phyloP scores from a whole-genome alignment of 2,113 vertebrate genomes.

The Myotis lucifugus region DNA sequence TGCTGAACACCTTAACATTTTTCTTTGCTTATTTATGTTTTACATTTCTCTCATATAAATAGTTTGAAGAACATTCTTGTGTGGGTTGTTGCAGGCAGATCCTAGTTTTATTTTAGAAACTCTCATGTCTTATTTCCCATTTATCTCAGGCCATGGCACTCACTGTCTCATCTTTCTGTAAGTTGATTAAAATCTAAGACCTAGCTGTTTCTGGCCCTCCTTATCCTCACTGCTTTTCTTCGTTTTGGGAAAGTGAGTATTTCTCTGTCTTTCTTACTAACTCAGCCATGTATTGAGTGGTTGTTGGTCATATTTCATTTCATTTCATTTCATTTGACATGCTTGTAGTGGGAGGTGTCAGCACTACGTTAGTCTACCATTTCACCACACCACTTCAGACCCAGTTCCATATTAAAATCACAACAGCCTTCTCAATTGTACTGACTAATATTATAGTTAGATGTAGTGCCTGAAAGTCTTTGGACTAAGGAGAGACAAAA shows the following conservation, averaged over 20 bases:
- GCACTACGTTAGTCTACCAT: neutral
- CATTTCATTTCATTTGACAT: neutral
- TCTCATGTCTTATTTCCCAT: neutral
- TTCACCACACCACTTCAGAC: neutral
- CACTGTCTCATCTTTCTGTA: neutral
- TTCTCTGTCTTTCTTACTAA: neutral
- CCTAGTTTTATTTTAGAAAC: conserved; percentile 20
- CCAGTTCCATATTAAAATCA: neutral
- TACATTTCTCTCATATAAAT: neutral
- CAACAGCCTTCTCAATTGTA: neutral
- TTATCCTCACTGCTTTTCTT: neutral
- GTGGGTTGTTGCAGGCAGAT: neutral
- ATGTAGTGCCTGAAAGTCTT: neutral
- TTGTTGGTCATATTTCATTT: neutral
- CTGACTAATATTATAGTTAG: neutral
- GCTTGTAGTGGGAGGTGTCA: neutral
- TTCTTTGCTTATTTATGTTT: neutral
- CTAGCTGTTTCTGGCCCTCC: neutral
- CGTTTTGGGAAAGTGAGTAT: neutral
- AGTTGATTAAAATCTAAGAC: neutral
- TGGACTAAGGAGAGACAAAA: neutral
- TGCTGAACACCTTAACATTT: neutral
- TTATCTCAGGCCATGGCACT: neutral
- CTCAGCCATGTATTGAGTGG: neutral
- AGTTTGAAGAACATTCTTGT: neutral